A percentile compares a stretch with the other conserved stretches of the same genome.
These are phyloP conservation scores for Parnassius smintheus DNA, from an alignment of 2,888 invertebrate genomes.

Conservation along the genomic window DNA sequence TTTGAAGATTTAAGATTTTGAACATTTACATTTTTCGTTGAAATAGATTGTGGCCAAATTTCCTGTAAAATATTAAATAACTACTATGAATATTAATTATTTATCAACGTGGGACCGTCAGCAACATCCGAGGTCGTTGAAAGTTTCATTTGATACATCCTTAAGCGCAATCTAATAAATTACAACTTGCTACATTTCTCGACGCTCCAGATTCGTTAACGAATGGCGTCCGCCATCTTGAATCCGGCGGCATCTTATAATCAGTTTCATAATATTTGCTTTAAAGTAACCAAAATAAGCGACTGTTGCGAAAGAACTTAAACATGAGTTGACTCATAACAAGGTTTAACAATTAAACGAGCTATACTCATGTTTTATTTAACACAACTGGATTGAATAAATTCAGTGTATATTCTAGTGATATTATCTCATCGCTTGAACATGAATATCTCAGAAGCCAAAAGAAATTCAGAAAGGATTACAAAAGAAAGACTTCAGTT, in stretches of 20 bases:
- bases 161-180: conserved; percentile 28
- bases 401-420: no score
- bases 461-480: no score
- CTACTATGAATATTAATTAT: neutral
- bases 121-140: conserved; percentile 4
- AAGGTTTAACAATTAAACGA: neutral
- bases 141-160: conserved; percentile 15
- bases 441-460: no score
- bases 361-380: neutral
- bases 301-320: conserved; percentile 10
- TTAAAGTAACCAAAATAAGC: conserved; percentile 27
- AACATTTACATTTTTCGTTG: no score
- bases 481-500: no score
- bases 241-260: conserved; percentile 26
- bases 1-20: no score
- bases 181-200: conserved; percentile 28
- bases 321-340: neutral
- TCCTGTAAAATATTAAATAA: no score
- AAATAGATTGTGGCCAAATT: no score
- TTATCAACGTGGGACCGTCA: neutral
- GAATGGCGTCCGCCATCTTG: conserved; percentile 27
- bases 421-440: no score
- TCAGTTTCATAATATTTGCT: conserved; percentile 30
- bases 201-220: conserved; percentile 29
- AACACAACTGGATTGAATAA: neutral